A percentile compares a stretch with the other conserved stretches of the same genome.
These are phyloP conservation scores for Mesorhabditis sp. DNA, from an alignment of 2,888 invertebrate species.

Conservation along the genomic window DNA sequence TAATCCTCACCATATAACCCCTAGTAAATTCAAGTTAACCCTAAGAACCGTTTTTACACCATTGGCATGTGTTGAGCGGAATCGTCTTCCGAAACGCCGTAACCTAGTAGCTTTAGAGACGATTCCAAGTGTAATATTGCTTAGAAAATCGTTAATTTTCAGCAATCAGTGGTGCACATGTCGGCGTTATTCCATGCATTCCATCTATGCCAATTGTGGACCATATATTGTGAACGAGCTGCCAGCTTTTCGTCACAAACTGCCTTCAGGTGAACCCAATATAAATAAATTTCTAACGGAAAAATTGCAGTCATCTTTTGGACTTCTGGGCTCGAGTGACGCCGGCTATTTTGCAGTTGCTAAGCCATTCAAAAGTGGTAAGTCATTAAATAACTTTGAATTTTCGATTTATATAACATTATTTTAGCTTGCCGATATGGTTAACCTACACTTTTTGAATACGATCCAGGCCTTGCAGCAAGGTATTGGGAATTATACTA, in stretches of 20 bases:
- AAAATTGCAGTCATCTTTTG: conserved; percentile 65
- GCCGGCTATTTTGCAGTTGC: conserved; percentile 85
- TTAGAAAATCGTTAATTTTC: conserved; percentile 29
- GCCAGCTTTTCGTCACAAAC: conserved; percentile 20
- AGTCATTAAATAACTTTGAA: conserved; percentile 56
- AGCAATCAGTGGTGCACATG: conserved; percentile 85
- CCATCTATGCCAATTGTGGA: conserved; percentile 96
- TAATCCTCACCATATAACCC: no score
- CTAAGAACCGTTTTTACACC: no score
- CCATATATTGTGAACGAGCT: conserved; percentile 82
- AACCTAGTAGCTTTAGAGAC: no score
- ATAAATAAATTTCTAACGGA: neutral
- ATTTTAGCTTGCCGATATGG: conserved; percentile 86
- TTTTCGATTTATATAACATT: conserved; percentile 2
- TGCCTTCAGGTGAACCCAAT: neutral
- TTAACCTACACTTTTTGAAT: conserved; percentile 90
- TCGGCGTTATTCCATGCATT: conserved; percentile 94
- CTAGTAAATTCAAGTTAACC: no score
- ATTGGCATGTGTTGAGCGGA: no score
- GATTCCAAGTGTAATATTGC: no score
- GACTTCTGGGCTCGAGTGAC: conserved; percentile 99
- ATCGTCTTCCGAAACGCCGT: no score
- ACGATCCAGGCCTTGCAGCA: conserved; percentile 89
- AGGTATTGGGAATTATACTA: conserved; percentile 63
- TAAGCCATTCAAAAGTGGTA: conserved; percentile 84